These are phyloP conservation scores for Frankliniella intonsa DNA, from an alignment of 2,888 invertebrate species.

Conservation along the genomic window DNA sequence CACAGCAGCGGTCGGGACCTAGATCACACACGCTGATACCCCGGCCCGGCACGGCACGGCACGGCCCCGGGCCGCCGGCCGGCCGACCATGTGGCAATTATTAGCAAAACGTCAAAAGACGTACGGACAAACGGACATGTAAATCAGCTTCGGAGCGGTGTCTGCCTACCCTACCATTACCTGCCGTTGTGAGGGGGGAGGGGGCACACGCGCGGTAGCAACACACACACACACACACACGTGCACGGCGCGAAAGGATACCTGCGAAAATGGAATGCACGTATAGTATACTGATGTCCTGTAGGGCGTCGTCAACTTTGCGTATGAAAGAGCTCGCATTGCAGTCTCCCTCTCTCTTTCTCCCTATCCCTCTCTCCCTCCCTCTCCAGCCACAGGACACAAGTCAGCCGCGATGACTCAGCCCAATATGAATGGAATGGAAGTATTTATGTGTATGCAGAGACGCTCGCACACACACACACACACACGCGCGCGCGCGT, in stretches of 20 bases:
- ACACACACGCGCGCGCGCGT: not conserved
- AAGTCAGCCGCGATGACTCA: conserved; percentile 5
- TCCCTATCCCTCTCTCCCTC: no score
- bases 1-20: not conserved
- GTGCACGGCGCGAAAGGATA: not conserved
- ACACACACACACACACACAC: not conserved
- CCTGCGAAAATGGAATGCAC: no score
- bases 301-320: no score
- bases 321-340: no score
- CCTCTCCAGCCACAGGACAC: not conserved
- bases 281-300: no score
- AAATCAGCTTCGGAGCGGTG: not conserved
- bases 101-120: conserved; percentile 9
- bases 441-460: conserved; percentile 14
- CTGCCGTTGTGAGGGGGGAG: not conserved
- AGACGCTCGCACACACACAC: not conserved
- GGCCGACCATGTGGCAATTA: not conserved
- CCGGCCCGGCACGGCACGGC: no score
- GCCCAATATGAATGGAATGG: conserved; percentile 1
- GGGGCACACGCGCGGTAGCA: not conserved
- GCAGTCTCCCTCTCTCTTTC: no score
- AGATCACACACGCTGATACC: not conserved
- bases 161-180: not conserved
- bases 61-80: no score
- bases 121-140: conserved; percentile 2